phyloP scores from a whole-genome alignment of 2,113 vertebrate species.

The Mesocricetus auratus region DNA sequence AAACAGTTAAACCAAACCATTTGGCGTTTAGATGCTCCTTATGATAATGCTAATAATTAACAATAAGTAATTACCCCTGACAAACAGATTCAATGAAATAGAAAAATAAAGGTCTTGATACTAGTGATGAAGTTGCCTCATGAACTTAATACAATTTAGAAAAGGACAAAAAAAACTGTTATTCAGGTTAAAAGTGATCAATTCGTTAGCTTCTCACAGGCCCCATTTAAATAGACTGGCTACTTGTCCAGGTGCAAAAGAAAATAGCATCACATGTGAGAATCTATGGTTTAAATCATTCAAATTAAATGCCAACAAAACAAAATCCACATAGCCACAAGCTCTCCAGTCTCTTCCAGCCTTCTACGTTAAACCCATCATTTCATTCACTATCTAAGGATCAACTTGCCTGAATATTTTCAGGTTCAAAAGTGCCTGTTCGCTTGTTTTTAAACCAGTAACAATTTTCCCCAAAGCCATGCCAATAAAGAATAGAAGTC shows the following conservation, averaged over 20 bases:
- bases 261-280: conserved; percentile 38
- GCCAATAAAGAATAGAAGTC: conserved; percentile 69
- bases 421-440: conserved; percentile 56
- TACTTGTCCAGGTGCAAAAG: background rate
- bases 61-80: background rate
- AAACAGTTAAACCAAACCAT: background rate
- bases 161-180: conserved; percentile 18
- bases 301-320: conserved; percentile 19
- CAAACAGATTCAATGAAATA: background rate
- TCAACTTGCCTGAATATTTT: conserved; percentile 44
- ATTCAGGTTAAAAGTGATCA: conserved; percentile 1
- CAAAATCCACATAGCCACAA: background rate
- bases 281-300: conserved; percentile 36
- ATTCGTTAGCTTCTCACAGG: background rate
- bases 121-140: background rate
- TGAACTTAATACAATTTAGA: background rate
- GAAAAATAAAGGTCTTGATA: conserved; percentile 44
- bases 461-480: conserved; percentile 47
- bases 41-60: background rate
- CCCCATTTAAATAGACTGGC: background rate
- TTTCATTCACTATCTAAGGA: conserved; percentile 2
- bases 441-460: conserved; percentile 64
- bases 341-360: background rate
- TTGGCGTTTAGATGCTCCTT: background rate
- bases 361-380: background rate